These are phyloP conservation scores for Megaceryle torquata DNA, from an alignment of 2,113 vertebrate species.

Conservation along the genomic window DNA sequence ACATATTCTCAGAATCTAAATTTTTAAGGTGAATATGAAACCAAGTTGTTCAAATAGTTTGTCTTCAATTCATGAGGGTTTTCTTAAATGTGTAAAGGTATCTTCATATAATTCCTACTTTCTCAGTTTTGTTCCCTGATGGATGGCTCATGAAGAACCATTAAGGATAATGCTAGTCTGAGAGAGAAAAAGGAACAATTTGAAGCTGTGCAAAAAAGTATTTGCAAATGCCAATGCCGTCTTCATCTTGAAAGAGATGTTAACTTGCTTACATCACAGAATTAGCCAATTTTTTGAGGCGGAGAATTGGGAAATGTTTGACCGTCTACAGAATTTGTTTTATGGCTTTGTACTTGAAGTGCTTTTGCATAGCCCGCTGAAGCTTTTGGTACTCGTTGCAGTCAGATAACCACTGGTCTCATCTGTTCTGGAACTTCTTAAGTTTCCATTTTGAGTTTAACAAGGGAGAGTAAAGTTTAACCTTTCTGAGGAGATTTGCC, in stretches of 20 bases:
- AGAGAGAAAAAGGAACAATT: neutral
- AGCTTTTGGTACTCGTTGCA: neutral
- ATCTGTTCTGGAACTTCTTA: neutral
- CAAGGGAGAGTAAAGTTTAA: neutral
- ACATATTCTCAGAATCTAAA: neutral
- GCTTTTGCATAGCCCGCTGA: neutral
- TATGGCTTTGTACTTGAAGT: neutral
- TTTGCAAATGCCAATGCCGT: neutral
- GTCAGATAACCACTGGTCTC: neutral
- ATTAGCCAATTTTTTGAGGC: neutral
- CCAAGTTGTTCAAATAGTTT: neutral
- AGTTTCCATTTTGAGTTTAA: neutral
- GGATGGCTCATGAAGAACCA: neutral
- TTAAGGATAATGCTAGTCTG: neutral
- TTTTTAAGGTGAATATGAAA: neutral
- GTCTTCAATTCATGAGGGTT: neutral
- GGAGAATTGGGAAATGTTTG: neutral
- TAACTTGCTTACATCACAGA: neutral
- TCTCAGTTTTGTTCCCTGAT: neutral
- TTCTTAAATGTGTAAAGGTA: neutral
- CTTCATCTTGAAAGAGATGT: neutral
- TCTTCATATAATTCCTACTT: neutral
- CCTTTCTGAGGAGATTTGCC: neutral
- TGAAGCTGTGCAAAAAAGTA: neutral
- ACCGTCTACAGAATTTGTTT: neutral